phyloP scores from a whole-genome alignment of 2,888 invertebrate species.

The Pycnomerus fuliginosus region DNA sequence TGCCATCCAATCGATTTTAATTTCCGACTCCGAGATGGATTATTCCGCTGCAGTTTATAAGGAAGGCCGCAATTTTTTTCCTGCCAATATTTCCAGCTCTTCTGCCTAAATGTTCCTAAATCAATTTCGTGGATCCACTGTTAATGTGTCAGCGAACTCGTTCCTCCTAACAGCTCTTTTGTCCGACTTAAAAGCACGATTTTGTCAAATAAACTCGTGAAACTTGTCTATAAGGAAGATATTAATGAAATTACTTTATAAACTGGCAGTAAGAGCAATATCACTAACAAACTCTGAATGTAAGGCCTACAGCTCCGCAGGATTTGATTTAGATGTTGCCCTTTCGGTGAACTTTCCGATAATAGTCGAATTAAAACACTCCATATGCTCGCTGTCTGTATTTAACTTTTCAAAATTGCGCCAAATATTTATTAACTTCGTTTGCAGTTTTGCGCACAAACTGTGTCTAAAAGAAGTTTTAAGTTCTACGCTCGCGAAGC shows the following conservation, averaged over 20 bases:
- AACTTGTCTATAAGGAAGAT: slow-evolving; percentile 23
- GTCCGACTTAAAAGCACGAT: slow-evolving; percentile 16
- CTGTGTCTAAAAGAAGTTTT: no score
- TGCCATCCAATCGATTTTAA: slow-evolving; percentile 40
- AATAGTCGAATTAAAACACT: slow-evolving; percentile 18
- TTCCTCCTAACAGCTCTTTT: slow-evolving; percentile 15
- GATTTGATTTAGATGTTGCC: slow-evolving; percentile 25
- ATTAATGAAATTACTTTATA: slow-evolving; percentile 27
- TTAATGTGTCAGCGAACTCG: no score
- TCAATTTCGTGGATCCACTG: no score
- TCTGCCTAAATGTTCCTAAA: no score
- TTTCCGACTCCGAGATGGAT: slow-evolving; percentile 39
- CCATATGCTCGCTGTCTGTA: no score
- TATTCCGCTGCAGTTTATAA: slow-evolving; percentile 31
- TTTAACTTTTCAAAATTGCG: no score
- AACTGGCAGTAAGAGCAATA: slow-evolving; percentile 24
- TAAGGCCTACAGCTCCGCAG: slow-evolving; percentile 19
- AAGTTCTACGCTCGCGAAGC: no score
- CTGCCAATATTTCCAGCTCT: not conserved
- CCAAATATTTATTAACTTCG: no score
- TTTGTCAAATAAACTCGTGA: slow-evolving; percentile 17
- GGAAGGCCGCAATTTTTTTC: slow-evolving; percentile 27
- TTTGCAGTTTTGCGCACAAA: no score
- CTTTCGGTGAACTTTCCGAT: slow-evolving; percentile 21
- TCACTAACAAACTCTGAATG: slow-evolving; percentile 26